These are phyloP conservation scores for Quadroppia sp. DNA, from an alignment of 2,888 invertebrate species.

Conservation along the genomic window DNA sequence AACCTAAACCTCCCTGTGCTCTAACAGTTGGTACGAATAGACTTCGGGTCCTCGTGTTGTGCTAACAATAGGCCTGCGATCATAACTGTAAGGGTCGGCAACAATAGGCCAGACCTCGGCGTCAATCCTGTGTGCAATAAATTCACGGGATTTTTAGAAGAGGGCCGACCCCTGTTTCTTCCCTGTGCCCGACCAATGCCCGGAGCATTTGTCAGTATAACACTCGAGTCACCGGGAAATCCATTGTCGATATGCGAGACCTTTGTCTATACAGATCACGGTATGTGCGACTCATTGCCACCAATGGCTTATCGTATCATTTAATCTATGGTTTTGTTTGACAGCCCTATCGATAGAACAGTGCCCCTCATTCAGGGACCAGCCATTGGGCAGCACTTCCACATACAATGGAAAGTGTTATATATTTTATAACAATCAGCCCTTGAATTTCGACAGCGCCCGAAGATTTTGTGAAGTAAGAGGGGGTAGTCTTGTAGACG, in stretches of 20 bases:
- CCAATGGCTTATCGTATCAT: no score
- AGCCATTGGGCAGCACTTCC: constrained; percentile 84
- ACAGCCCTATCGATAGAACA: constrained; percentile 64
- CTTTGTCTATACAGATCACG: constrained; percentile 85
- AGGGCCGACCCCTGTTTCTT: constrained; percentile 82
- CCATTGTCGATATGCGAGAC: constrained; percentile 86
- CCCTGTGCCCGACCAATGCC: constrained; percentile 94
- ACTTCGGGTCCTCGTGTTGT: constrained; percentile 48
- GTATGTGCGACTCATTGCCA: constrained; percentile 35
- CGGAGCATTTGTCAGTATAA: constrained; percentile 87
- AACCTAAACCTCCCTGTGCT: neutral
- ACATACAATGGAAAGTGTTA: constrained; percentile 94
- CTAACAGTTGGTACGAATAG: constrained; percentile 45
- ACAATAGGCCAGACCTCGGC: constrained; percentile 83
- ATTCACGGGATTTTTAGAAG: constrained; percentile 62
- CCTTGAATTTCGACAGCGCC: constrained; percentile 72
- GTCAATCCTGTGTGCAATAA: constrained; percentile 88
- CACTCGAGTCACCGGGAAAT: constrained; percentile 68
- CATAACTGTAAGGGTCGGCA: constrained; percentile 82
- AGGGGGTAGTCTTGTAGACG: constrained; percentile 80
- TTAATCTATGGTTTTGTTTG: constrained; percentile 17
- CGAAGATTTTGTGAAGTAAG: constrained; percentile 72
- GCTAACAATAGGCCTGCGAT: constrained; percentile 65
- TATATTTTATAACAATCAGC: constrained; percentile 84
- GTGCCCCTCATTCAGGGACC: constrained; percentile 86